Percentiles rank a stretch among this genome's conserved stretches.
phyloP scores from a whole-genome alignment of 2,113 vertebrate genomes.

The Sinocyclocheilus maitianheensis region DNA sequence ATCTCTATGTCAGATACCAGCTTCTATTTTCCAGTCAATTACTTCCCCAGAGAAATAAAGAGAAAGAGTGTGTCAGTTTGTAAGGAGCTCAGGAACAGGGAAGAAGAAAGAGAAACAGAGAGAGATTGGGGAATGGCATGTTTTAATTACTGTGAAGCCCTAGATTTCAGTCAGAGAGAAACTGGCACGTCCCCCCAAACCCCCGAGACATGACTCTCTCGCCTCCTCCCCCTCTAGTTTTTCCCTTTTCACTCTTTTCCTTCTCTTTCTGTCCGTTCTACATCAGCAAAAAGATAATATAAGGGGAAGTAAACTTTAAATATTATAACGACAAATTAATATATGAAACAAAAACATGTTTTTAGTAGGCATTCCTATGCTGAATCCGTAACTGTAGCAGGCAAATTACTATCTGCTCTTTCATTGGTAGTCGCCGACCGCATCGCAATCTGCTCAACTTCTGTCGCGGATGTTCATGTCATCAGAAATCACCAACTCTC shows the following conservation, averaged over 20 bases:
- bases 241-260: background rate
- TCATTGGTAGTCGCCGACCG: background rate
- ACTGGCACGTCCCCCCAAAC: conserved; percentile 42
- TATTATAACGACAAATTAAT: background rate
- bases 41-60: conserved; percentile 41
- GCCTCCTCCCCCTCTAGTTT: conserved; percentile 17
- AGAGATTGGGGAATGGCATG: conserved; percentile 41
- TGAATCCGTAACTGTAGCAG: background rate
- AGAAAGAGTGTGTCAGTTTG: conserved; percentile 23
- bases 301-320: background rate
- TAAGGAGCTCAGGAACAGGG: conserved; percentile 6
- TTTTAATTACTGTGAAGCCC: conserved; percentile 58
- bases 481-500: conserved; percentile 6
- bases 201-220: conserved; percentile 38
- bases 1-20: conserved; percentile 39
- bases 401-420: background rate
- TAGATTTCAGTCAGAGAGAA: conserved; percentile 54
- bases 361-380: background rate
- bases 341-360: background rate
- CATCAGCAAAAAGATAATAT: too few species aligned
- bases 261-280: conserved; percentile 24
- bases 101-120: conserved; percentile 21
- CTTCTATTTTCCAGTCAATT: conserved; percentile 48
- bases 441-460: background rate
- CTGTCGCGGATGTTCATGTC: background rate